Evolutionary conservation across 2,797 vertebrate genomes (phyloP).

Genomic region (Lepidocolaptes lacrymiger): DNA sequence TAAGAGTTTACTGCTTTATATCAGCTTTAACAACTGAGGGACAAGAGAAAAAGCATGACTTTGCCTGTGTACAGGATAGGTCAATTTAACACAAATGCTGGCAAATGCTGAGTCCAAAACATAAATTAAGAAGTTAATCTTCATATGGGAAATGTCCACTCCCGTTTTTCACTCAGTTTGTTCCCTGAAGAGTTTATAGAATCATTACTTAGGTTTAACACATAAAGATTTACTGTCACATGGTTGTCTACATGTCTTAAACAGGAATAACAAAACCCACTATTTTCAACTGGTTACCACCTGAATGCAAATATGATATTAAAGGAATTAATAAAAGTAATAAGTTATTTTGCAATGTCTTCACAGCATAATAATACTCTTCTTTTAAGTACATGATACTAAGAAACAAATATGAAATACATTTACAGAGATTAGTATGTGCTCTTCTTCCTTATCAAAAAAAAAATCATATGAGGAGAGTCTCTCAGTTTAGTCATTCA

Average conservation of each 20-base stretch:
- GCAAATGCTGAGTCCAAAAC: slow-evolving; percentile 41
- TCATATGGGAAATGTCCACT: slow-evolving; percentile 18
- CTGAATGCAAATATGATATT: not conserved
- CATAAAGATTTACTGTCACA: not conserved
- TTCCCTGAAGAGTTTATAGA: not conserved
- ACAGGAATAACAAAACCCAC: not conserved
- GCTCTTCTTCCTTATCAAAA: not conserved
- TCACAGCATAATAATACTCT: not conserved
- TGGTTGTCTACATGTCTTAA: not conserved
- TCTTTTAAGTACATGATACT: not conserved
- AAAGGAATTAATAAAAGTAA: not conserved
- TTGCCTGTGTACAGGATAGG: not conserved
- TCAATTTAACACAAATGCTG: slow-evolving; percentile 10
- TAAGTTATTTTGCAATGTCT: not conserved
- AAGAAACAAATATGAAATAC: not conserved
- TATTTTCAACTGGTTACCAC: not conserved
- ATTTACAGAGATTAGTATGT: not conserved
- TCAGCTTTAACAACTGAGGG: slow-evolving; percentile 36
- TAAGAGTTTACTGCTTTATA: slow-evolving; percentile 37
- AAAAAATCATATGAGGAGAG: not conserved
- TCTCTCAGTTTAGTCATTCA: not conserved
- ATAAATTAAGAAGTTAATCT: slow-evolving; percentile 44
- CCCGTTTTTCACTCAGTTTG: slow-evolving; percentile 11
- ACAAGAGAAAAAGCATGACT: slow-evolving; percentile 22
- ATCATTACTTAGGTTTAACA: not conserved